Evolutionary conservation across 2,797 vertebrate genomes (phyloP).

Genomic region (Hozukius guyotensis): DNA sequence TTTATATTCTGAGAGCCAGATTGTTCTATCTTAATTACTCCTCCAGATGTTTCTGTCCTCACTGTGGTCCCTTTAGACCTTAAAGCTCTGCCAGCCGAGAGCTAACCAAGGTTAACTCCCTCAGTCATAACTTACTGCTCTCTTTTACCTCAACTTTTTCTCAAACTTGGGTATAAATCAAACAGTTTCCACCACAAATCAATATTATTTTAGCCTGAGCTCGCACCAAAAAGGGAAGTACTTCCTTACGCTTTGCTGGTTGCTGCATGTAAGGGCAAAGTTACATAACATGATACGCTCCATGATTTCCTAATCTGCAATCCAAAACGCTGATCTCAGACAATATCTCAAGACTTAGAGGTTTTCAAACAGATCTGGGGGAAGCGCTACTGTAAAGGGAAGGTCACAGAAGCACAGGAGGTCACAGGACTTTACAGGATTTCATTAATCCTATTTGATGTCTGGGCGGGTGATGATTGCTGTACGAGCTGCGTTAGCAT

Average conservation of each 20-base stretch:
- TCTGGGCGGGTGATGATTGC: constrained; percentile 36
- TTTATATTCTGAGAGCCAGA: constrained; percentile 46
- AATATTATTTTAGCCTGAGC: background rate
- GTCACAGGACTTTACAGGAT: constrained; percentile 50
- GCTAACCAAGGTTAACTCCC: constrained; percentile 29
- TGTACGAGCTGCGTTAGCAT: constrained; percentile 44
- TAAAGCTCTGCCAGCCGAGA: constrained; percentile 20
- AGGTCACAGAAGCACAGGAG: constrained; percentile 20
- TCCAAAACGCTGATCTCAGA: constrained; percentile 32
- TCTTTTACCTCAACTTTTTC: constrained; percentile 8
- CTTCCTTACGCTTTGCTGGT: too few relatives aligned
- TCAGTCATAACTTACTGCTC: background rate
- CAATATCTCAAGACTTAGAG: constrained; percentile 2
- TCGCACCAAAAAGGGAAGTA: background rate
- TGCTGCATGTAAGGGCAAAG: background rate
- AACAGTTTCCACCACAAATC: background rate
- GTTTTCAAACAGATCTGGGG: constrained; percentile 10
- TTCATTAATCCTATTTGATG: constrained; percentile 59
- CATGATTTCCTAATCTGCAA: constrained; percentile 17
- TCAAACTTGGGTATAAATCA: constrained; percentile 5
- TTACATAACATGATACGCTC: constrained; percentile 13
- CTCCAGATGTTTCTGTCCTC: constrained; percentile 58
- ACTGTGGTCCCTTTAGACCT: constrained; percentile 17
- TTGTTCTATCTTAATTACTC: constrained; percentile 49
- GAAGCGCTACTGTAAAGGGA: constrained; percentile 3